These are phyloP conservation scores for Folsomia candida DNA, from an alignment of 2,888 invertebrate genomes.

Conservation along the genomic window DNA sequence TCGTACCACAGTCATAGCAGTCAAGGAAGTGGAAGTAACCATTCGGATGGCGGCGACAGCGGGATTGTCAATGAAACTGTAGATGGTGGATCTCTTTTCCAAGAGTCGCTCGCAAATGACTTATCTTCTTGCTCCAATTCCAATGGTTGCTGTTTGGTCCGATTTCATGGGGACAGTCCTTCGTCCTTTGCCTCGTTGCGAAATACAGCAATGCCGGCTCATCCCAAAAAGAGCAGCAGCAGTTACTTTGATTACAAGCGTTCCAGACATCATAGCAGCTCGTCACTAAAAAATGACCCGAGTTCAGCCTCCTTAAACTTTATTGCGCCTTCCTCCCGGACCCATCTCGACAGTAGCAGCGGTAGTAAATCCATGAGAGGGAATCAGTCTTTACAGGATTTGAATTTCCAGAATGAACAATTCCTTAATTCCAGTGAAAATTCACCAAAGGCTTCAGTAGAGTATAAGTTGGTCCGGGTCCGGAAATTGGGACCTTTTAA, in stretches of 20 bases:
- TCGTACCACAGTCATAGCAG: slow-evolving; percentile 22
- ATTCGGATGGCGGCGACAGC: slow-evolving; percentile 66
- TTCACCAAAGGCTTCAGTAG: slow-evolving; percentile 25
- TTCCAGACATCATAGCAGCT: slow-evolving; percentile 12
- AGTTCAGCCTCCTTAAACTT: slow-evolving; percentile 1
- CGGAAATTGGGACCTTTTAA: slow-evolving; percentile 28
- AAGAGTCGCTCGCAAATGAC: slow-evolving; percentile 24
- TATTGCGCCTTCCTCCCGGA: not conserved
- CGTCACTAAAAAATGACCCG: slow-evolving; percentile 6
- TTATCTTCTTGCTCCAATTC: slow-evolving; percentile 6
- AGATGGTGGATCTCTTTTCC: slow-evolving; percentile 65
- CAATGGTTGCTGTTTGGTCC: slow-evolving; percentile 31
- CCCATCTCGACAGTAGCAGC: too few relatives aligned
- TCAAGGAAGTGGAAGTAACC: slow-evolving; percentile 28
- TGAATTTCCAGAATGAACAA: slow-evolving; percentile 14
- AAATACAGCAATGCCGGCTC: not conserved
- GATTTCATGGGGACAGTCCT: slow-evolving; percentile 29
- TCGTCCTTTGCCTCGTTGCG: slow-evolving; percentile 6
- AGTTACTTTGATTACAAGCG: slow-evolving; percentile 15
- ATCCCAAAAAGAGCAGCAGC: not conserved
- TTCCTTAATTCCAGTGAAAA: slow-evolving; percentile 11
- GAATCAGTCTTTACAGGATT: not conserved
- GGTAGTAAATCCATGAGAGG: not conserved
- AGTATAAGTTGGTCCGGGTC: slow-evolving; percentile 47
- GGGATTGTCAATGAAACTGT: slow-evolving; percentile 73